Conservation (phyloP, 2,113 vertebrate species). For the Sphaerodactylus townsendi region DNA sequence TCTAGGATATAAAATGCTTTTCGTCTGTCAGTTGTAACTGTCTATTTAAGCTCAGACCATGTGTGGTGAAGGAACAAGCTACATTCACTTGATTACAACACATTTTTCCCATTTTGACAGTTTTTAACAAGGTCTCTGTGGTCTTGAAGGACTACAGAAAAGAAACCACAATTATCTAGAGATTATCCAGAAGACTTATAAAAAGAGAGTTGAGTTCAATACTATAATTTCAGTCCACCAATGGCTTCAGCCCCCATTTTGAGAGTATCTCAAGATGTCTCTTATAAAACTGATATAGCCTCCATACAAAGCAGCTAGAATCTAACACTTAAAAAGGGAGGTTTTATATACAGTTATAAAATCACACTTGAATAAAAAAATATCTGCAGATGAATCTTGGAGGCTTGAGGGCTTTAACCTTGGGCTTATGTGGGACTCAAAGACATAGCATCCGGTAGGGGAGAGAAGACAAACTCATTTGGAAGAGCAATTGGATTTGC, state of each 20-base stretch:
- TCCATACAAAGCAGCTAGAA: constrained; percentile 34
- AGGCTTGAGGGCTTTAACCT: constrained; percentile 9
- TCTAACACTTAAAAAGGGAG: constrained; percentile 18
- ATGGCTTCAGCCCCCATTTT: constrained; percentile 8
- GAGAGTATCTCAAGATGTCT: constrained; percentile 50
- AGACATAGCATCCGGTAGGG: neutral
- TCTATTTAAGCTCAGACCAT: constrained; percentile 58
- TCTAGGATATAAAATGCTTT: constrained; percentile 54
- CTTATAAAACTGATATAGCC: constrained; percentile 40
- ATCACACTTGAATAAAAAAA: constrained; percentile 38
- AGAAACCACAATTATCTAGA: constrained; percentile 42
- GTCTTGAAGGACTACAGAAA: constrained; percentile 46
- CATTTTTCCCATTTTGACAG: constrained; percentile 55
- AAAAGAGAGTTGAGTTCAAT: constrained; percentile 37
- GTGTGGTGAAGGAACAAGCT: constrained; percentile 48
- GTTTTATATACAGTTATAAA: constrained; percentile 46
- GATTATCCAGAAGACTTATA: constrained; percentile 34
- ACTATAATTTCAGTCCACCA: constrained; percentile 36
- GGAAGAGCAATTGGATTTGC: constrained; percentile 30
- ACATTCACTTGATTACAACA: constrained; percentile 52
- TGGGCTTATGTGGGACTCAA: neutral
- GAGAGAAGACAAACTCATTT: neutral
- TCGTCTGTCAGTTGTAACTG: constrained; percentile 58
- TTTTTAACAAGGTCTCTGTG: constrained; percentile 59
- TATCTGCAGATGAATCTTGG: constrained; percentile 28